phyloP scores from a whole-genome alignment of 2,113 vertebrate genomes.

The Phyllostomus discolor region DNA sequence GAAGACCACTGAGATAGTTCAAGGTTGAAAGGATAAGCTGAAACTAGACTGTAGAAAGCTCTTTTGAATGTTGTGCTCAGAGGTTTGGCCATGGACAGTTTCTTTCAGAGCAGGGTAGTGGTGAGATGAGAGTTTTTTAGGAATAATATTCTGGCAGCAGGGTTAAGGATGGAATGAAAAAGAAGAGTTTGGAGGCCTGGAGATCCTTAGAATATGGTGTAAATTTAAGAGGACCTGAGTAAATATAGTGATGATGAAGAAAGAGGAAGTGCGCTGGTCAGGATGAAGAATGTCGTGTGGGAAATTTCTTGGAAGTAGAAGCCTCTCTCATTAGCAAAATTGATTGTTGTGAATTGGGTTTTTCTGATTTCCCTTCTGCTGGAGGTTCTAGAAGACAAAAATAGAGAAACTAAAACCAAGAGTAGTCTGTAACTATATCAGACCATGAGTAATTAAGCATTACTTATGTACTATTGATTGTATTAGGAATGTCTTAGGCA shows the following conservation, averaged over 20 bases:
- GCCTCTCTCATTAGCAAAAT: background rate
- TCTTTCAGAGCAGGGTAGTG: background rate
- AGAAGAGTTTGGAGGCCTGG: background rate
- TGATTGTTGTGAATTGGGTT: background rate
- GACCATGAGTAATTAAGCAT: background rate
- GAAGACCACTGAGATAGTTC: background rate
- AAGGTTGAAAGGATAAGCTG: background rate
- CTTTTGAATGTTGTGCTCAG: background rate
- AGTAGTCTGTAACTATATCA: background rate
- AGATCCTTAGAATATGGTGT: background rate
- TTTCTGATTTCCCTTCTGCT: background rate
- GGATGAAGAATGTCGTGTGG: background rate
- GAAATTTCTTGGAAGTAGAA: background rate
- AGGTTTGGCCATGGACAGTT: background rate
- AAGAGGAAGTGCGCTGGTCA: background rate
- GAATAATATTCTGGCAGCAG: background rate
- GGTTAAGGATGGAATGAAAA: background rate
- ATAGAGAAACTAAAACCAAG: background rate
- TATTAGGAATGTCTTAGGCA: background rate
- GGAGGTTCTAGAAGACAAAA: background rate
- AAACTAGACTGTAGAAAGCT: background rate
- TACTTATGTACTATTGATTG: background rate
- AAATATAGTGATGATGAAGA: background rate
- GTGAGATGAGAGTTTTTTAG: background rate
- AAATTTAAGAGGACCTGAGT: background rate